phyloP scores from a whole-genome alignment of 2,888 invertebrate species.

The Psococerastis gibbosa region DNA sequence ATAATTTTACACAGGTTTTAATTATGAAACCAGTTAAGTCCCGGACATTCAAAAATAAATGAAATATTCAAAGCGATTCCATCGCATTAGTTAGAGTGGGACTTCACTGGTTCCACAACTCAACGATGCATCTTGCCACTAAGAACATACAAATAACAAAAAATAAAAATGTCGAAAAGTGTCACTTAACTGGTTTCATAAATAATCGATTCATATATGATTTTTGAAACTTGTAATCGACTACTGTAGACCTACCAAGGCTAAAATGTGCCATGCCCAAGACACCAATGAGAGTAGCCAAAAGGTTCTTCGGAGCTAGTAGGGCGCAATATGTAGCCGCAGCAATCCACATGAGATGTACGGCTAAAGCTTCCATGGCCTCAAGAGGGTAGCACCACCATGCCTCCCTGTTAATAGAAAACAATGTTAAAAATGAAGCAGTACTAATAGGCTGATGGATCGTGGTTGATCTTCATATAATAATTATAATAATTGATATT shows the following conservation, averaged over 20 bases:
- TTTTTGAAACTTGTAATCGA: too few relatives aligned
- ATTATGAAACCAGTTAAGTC: too few relatives aligned
- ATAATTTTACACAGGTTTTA: too few relatives aligned
- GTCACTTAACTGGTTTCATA: too few relatives aligned
- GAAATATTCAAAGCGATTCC: too few relatives aligned
- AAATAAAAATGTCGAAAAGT: too few relatives aligned
- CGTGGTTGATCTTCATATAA: conserved; percentile 4
- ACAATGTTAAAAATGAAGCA: not conserved
- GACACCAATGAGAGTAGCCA: conserved; percentile 73
- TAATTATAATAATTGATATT: conserved; percentile 1
- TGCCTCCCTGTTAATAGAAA: conserved; percentile 40
- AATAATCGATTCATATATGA: too few relatives aligned
- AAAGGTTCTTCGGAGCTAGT: conserved; percentile 60
- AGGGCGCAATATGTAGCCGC: conserved; percentile 74
- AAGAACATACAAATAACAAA: too few relatives aligned
- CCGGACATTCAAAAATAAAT: too few relatives aligned
- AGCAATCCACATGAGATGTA: conserved; percentile 80
- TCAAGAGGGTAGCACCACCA: conserved; percentile 84
- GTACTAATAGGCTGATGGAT: not conserved
- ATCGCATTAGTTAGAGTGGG: too few relatives aligned
- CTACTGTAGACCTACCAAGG: conserved; percentile 43
- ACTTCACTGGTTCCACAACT: too few relatives aligned
- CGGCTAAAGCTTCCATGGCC: conserved; percentile 67
- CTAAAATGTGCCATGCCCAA: conserved; percentile 80
- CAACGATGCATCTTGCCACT: too few relatives aligned